These are phyloP conservation scores for Dryadula phaetusa DNA, from an alignment of 2,888 invertebrate species.

Conservation along the genomic window DNA sequence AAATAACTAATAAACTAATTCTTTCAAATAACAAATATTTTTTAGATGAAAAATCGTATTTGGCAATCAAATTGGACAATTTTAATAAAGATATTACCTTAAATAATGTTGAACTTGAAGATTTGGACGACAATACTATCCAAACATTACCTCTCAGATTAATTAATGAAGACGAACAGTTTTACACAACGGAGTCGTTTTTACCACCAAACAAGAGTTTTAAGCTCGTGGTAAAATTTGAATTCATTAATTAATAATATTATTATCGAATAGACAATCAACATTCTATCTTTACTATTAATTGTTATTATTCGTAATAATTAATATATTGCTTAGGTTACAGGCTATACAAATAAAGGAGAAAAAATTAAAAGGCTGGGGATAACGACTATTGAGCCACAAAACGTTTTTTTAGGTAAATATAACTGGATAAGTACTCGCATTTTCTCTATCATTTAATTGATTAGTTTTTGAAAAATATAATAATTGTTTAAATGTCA, in stretches of 20 bases:
- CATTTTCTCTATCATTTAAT: too few species aligned
- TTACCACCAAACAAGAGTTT: constrained; percentile 56
- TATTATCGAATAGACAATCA: too few species aligned
- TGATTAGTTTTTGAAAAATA: too few species aligned
- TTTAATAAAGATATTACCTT: constrained; percentile 51
- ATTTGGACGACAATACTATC: constrained; percentile 51
- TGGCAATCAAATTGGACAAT: constrained; percentile 55
- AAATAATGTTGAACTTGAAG: constrained; percentile 52
- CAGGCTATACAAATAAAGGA: constrained; percentile 30
- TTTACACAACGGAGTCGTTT: constrained; percentile 55
- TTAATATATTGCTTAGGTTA: constrained; percentile 20
- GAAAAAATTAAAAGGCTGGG: constrained; percentile 37
- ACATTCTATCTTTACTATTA: too few species aligned
- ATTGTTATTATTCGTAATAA: too few species aligned
- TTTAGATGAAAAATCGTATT: constrained; percentile 25
- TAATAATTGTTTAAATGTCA: too few species aligned
- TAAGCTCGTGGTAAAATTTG: constrained; percentile 53
- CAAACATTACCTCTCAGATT: constrained; percentile 50
- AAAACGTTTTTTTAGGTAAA: constrained; percentile 35
- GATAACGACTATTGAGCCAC: constrained; percentile 35
- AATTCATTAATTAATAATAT: not conserved
- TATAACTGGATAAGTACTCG: too few species aligned
- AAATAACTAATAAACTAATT: too few species aligned
- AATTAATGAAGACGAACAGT: constrained; percentile 49
- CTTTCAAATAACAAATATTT: not conserved